Evolutionary conservation across 2,888 invertebrate species (phyloP).

Genomic region (Diarsia rubi): DNA sequence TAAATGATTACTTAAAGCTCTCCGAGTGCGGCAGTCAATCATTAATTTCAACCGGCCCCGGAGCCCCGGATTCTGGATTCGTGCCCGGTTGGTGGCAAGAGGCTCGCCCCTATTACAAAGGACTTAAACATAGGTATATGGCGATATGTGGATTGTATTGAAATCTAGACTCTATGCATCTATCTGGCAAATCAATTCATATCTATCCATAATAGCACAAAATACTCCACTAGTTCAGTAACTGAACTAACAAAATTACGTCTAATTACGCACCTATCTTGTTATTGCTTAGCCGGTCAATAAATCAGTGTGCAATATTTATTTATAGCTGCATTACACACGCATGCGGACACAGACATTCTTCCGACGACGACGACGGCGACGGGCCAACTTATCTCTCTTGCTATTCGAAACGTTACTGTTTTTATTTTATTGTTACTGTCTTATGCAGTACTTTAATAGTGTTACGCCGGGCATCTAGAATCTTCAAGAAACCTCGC

Average conservation of each 20-base stretch:
- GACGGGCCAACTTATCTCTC: constrained; percentile 10
- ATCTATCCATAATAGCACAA: background rate
- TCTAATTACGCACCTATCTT: constrained; percentile 31
- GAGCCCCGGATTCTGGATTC: too few species aligned
- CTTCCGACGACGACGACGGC: too few species aligned
- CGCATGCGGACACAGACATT: constrained; percentile 16
- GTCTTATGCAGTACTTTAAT: background rate
- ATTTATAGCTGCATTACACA: constrained; percentile 20
- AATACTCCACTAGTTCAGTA: constrained; percentile 1
- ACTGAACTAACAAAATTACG: constrained; percentile 21
- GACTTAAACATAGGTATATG: too few species aligned
- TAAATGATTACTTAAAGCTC: too few species aligned
- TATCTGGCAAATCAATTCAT: background rate
- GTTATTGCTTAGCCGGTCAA: constrained; percentile 13
- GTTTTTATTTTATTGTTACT: constrained; percentile 20
- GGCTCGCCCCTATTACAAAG: too few species aligned
- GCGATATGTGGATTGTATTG: too few species aligned
- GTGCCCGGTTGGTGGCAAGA: too few species aligned
- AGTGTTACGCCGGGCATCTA: too few species aligned
- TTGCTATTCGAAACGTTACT: constrained; percentile 10
- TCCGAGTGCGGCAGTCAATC: too few species aligned
- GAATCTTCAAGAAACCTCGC: too few species aligned
- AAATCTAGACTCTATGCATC: background rate
- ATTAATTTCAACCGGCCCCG: too few species aligned
- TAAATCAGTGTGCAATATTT: constrained; percentile 34